phyloP scores from a whole-genome alignment of 2,113 vertebrate genomes.

The Cephalopholis sonnerati region DNA sequence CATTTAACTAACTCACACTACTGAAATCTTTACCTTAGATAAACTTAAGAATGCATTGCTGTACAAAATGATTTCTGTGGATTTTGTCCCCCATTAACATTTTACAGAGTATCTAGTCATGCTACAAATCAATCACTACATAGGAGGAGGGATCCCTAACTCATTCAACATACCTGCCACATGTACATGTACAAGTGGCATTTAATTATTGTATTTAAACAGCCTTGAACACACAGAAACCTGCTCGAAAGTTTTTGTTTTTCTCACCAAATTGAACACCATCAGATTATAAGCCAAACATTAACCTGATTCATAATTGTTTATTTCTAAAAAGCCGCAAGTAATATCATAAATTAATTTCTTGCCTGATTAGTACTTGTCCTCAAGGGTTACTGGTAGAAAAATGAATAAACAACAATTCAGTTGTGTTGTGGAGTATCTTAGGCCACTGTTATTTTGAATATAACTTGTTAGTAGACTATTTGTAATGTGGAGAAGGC shows the following conservation, averaged over 20 bases:
- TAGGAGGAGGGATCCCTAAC: background rate
- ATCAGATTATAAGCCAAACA: background rate
- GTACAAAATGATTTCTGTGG: background rate
- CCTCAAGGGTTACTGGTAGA: background rate
- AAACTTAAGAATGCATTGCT: background rate
- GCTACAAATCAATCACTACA: background rate
- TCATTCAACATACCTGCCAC: background rate
- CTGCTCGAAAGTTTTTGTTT: background rate
- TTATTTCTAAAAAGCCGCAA: slow-evolving; percentile 8
- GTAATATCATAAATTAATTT: background rate
- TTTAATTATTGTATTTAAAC: background rate
- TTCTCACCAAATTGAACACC: background rate
- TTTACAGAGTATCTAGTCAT: background rate
- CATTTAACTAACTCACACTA: background rate
- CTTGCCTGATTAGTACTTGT: slow-evolving; percentile 18
- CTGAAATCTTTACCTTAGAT: background rate
- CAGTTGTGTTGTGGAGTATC: slow-evolving; percentile 12
- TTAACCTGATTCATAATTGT: background rate
- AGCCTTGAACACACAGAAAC: background rate
- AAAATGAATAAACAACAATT: slow-evolving; percentile 13
- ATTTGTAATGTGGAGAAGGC: background rate
- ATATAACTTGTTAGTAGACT: background rate
- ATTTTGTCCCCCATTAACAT: background rate
- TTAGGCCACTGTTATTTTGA: background rate
- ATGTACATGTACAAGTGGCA: background rate